Base-by-base conservation (phyloP, 2,113 vertebrate genomes). In the Oenanthe oenanthe region DNA sequence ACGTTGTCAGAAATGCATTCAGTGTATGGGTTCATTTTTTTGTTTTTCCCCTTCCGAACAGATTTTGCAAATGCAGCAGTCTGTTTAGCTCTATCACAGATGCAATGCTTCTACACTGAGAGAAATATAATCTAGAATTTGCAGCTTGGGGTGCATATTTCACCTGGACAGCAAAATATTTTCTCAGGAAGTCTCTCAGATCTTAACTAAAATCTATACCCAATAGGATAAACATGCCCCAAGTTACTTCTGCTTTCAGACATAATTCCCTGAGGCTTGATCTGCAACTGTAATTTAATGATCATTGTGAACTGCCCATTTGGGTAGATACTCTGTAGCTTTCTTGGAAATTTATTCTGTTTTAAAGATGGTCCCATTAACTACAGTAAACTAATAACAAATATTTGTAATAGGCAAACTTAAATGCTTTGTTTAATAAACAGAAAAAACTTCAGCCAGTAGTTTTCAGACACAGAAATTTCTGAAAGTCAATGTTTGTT, bases 131-230 rank as follows among this genome's bases (percentile, higher is more conserved):
- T n/a, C 19, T 81, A 5, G 57, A 85, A 45, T 61, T 24, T 40
- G 21, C 51, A 45, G n/a, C n/a, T 81, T 0, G 0, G 8, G 11
- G 2, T 63, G 7, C 3, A 1, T 5, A 56, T 48, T 38, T 90
- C 66, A 78, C 21, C 2, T 42, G 45, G 51, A 40, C 13, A 50
- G 32, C 25, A 82, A 72, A 66, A 31, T 40, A 10, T 26, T 70
- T 84, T 42, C 28, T 63, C 17, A 56, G 28, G 13, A 78, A 56
- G 7, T 42, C n/a, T 10, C 29, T 92, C 24, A 73, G 18, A 54
- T 74, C 16, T 85, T 88, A 15, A 5, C 19, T 76, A 17, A 19
- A 63, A 13, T 74, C 24, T n/a, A 24, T 58, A 66, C 17, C 24
- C 18, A 57, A 9, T 3, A 25, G 26, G 13, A 31, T 40, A 65